Conservation (phyloP, 1,140 invertebrate genomes). For the Agrypnia vestita region DNA sequence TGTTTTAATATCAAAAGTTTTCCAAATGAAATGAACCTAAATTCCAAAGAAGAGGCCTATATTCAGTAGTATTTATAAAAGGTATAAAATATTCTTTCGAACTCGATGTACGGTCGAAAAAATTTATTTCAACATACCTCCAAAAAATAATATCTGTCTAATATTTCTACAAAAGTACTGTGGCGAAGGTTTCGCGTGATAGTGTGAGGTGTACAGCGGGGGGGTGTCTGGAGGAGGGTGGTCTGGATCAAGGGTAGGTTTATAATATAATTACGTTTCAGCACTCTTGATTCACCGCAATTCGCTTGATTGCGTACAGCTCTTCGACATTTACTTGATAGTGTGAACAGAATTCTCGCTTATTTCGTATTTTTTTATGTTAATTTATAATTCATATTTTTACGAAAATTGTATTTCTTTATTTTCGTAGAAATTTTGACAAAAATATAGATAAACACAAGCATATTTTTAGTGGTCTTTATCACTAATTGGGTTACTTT, state of each 20-base stretch:
- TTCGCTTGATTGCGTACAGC: slow-evolving; percentile 61
- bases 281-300: slow-evolving; percentile 60
- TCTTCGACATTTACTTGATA: slow-evolving; percentile 58
- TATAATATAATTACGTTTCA: slow-evolving; percentile 61
- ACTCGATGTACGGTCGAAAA: no score
- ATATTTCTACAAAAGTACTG: background rate
- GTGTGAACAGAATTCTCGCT: slow-evolving; percentile 9
- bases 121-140: no score
- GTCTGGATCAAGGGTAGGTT: slow-evolving; percentile 29
- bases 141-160: no score
- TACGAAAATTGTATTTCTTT: background rate
- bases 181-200: background rate
- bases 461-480: no score
- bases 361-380: background rate
- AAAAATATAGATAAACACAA: no score
- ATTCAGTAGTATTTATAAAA: no score
- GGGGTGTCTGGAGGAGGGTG: background rate
- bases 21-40: no score
- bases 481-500: no score
- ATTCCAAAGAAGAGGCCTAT: no score
- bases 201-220: background rate
- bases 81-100: no score
- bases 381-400: background rate
- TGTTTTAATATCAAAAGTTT: no score
- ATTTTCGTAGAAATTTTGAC: background rate